phyloP scores from a whole-genome alignment of 2,888 invertebrate species.

The Zygogramma bicolorata region DNA sequence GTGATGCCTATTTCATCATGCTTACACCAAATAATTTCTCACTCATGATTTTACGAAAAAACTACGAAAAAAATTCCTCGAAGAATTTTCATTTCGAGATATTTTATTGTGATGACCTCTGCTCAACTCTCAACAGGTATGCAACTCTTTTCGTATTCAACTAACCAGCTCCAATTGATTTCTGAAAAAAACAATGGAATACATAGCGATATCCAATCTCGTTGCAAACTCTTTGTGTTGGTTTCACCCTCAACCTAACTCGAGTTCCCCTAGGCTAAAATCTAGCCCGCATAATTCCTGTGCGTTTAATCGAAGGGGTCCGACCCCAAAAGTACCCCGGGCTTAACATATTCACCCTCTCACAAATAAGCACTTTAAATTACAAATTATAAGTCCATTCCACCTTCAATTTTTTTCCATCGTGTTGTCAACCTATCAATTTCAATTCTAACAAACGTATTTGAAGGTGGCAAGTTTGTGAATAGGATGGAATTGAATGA shows the following conservation, averaged over 20 bases:
- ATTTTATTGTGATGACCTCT: background rate
- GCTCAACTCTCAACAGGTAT: background rate
- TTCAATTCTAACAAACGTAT: background rate
- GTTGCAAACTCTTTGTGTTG: background rate
- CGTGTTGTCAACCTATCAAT: conserved; percentile 3
- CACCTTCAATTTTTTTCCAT: background rate
- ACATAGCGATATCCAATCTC: background rate
- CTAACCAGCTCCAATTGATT: no score
- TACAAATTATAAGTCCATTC: conserved; percentile 30
- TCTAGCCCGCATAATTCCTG: conserved; percentile 26
- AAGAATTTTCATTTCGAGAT: no score
- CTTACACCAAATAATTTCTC: no score
- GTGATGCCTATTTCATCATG: no score
- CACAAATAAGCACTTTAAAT: conserved; percentile 32
- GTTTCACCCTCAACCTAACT: background rate
- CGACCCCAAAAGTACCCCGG: conserved; percentile 18
- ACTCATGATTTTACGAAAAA: no score
- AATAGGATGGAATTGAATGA: background rate
- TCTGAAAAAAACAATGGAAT: background rate
- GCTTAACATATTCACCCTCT: conserved; percentile 23
- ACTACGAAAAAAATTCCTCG: no score
- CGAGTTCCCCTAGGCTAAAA: conserved; percentile 13
- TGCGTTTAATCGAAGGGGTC: conserved; percentile 22
- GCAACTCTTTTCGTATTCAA: no score
- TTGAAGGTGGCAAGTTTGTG: background rate